Evolutionary conservation across 2,888 invertebrate species (phyloP).

Genomic region (Amphipyra tragopoginis): DNA sequence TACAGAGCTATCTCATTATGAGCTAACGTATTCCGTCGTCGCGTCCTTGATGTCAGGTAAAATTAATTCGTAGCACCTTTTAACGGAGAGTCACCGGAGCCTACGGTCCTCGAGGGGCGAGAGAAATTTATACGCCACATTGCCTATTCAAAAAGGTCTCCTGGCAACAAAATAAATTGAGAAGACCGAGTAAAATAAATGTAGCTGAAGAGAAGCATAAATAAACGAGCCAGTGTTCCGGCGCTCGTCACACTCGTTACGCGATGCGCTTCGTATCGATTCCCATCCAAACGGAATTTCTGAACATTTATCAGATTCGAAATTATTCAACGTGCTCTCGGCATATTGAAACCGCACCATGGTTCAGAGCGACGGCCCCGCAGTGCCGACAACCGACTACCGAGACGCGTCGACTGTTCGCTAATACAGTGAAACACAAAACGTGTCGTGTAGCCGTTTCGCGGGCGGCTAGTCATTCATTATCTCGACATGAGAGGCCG

Average conservation of each 20-base stretch:
- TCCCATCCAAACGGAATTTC: slow-evolving; percentile 55
- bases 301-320: slow-evolving; percentile 62
- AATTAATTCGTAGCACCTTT: slow-evolving; percentile 87
- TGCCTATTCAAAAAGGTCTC: slow-evolving; percentile 86
- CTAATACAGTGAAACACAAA: slow-evolving; percentile 36
- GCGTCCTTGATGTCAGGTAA: slow-evolving; percentile 82
- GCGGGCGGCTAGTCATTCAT: slow-evolving; percentile 59
- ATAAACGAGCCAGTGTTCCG: slow-evolving; percentile 60
- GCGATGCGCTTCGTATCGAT: slow-evolving; percentile 47
- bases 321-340: slow-evolving; percentile 56
- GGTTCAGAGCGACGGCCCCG: slow-evolving; percentile 45
- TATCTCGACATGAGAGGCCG: slow-evolving; percentile 63
- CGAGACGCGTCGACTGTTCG: slow-evolving; percentile 1
- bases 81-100: slow-evolving; percentile 76
- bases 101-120: slow-evolving; percentile 72
- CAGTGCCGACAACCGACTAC: slow-evolving; percentile 29
- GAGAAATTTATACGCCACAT: slow-evolving; percentile 85
- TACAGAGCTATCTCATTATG: slow-evolving; percentile 78
- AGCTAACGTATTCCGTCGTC: slow-evolving; percentile 76
- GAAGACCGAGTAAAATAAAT: slow-evolving; percentile 75
- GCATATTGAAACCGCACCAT: slow-evolving; percentile 55
- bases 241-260: slow-evolving; percentile 56
- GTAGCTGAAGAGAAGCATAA: slow-evolving; percentile 67
- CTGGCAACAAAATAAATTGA: slow-evolving; percentile 80
- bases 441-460: slow-evolving; percentile 42